A percentile compares a stretch with the other conserved stretches of the same genome.
phyloP scores from a whole-genome alignment of 1,140 invertebrate genomes.

The Brachionus sp. region DNA sequence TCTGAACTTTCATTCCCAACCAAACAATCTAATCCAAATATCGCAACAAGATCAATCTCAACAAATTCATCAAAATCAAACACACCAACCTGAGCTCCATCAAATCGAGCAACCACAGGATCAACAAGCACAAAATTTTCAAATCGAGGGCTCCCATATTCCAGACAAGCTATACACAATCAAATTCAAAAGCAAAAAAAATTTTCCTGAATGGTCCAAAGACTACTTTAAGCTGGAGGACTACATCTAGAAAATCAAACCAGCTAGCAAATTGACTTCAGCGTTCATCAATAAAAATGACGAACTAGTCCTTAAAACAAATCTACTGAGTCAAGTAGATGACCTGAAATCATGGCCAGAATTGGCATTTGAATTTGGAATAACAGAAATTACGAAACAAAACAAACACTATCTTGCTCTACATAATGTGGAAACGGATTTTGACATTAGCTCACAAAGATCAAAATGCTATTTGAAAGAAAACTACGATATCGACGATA shows the following conservation, averaged over 20 bases:
- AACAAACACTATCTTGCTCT: conserved; percentile 4
- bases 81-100: neutral
- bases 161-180: neutral
- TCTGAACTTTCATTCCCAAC: too few species aligned
- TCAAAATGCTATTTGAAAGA: neutral
- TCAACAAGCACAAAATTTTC: neutral
- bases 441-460: neutral
- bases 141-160: neutral
- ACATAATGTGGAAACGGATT: neutral
- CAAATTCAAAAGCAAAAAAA: conserved; percentile 13
- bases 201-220: neutral
- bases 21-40: neutral
- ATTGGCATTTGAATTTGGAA: neutral
- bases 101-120: neutral
- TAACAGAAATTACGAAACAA: neutral
- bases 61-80: neutral
- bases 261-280: neutral
- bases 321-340: neutral
- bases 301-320: neutral
- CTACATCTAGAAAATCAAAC: neutral
- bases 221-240: neutral
- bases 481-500: neutral
- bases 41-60: neutral
- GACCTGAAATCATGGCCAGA: neutral
- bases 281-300: neutral